These are phyloP conservation scores for Catajapyx aquilonaris DNA, from an alignment of 1,140 invertebrate species.

Conservation along the genomic window DNA sequence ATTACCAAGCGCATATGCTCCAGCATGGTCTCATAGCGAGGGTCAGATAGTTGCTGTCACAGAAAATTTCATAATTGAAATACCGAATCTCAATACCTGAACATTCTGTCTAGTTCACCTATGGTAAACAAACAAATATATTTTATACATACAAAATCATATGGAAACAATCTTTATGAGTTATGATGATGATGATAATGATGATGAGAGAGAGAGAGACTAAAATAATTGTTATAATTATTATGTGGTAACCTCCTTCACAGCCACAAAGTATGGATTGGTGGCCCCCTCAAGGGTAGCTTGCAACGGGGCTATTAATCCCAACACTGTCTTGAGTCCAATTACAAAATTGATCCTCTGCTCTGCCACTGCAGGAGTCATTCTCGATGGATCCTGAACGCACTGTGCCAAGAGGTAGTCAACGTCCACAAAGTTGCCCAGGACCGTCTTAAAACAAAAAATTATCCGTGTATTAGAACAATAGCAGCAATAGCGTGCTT, in stretches of 20 bases:
- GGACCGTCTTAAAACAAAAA: conserved; percentile 19
- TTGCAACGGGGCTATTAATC: conserved; percentile 40
- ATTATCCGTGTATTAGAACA: background rate
- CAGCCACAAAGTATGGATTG: conserved; percentile 34
- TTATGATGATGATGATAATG: no score
- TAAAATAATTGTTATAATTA: no score
- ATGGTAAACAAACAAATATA: conserved; percentile 1
- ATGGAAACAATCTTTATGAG: conserved; percentile 3
- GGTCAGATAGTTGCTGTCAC: no score
- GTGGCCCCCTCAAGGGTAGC: conserved; percentile 31
- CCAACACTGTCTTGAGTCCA: conserved; percentile 52
- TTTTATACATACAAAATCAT: background rate
- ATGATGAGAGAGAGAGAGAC: no score
- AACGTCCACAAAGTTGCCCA: conserved; percentile 33
- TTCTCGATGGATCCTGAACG: conserved; percentile 30
- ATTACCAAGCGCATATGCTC: conserved; percentile 41
- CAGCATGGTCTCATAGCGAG: conserved; percentile 31
- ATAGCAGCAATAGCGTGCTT: background rate
- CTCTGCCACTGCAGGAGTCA: conserved; percentile 36
- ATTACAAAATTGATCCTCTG: conserved; percentile 58
- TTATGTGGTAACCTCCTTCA: conserved; percentile 33
- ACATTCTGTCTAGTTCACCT: background rate
- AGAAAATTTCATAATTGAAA: conserved; percentile 7
- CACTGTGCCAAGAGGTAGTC: conserved; percentile 36
- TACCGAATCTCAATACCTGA: no score